Evolutionary conservation across 2,888 invertebrate genomes (phyloP), one percentile per base, ranked within the genome.

Genomic region (Habroteleia sp.): DNA sequence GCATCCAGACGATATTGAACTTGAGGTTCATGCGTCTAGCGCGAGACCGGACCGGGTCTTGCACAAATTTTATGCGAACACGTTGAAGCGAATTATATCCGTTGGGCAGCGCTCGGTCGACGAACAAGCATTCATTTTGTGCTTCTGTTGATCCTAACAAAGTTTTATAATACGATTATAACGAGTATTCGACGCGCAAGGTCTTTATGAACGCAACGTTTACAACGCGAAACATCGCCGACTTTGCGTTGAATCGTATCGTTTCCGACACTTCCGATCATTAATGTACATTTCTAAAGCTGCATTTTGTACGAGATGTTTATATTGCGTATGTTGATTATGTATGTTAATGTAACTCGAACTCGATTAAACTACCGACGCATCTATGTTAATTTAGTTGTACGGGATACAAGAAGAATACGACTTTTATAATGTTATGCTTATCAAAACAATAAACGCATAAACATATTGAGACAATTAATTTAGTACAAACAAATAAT

Each of bases 371-470:
- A 63, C 39, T 50, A 27, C 33, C 48, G 46, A 46, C 41, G 33
- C 33, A 63, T 63, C 25, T 63, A 50, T 54, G 63, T 72, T 63
- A 48, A 56, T 54, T 54, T 42, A 58, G 63, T 63, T 56, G 41
- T 42, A 56, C 54, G 25, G 44, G 39, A 46, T 52, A 44, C 65
- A 44, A 44, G 20, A 56, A 54, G 14, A 54, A 46, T 46, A 23
- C 35, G 56, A 63, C 63, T 72, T 72, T 72, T 72, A 63, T 72
- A 72, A 63, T 23, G 72, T 63, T 72, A 63, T 71, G 71, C 62
- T 62, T 63, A 48, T 62, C 71, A 71, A 48, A 54, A 62, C 48
- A 71, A 62, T 69, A 69, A 69, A 69, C 42, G 60, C 69, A 29
- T 69, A 60, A 60, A 69, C 60, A 44, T 54, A 52, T 44, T 33